Evolutionary conservation across 2,888 invertebrate species (phyloP).

Genomic region (Morpho deidamia): DNA sequence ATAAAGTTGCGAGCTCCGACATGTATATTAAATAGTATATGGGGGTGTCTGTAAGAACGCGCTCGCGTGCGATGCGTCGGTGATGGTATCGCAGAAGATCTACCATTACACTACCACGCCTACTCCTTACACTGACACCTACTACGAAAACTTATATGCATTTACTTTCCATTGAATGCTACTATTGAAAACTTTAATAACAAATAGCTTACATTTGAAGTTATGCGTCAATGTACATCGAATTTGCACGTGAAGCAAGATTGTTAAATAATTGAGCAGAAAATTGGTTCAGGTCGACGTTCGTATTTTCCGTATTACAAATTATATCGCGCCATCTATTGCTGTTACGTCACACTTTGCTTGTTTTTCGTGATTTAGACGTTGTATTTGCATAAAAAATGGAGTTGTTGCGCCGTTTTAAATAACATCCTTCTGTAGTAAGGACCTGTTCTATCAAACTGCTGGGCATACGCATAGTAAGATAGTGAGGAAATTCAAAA

Average conservation of each 20-base stretch:
- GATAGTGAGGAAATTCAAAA: too few relatives aligned
- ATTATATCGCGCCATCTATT: conserved; percentile 24
- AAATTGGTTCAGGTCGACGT: conserved; percentile 12
- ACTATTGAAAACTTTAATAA: not conserved
- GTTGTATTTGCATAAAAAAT: not conserved
- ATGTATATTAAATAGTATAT: conserved; percentile 18
- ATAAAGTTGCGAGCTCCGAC: not conserved
- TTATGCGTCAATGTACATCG: conserved; percentile 1
- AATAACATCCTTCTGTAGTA: too few relatives aligned
- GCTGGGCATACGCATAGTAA: too few relatives aligned
- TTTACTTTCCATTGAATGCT: not conserved
- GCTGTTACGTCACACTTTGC: conserved; percentile 22
- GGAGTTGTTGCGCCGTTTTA: too few relatives aligned
- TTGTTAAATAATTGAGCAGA: not conserved
- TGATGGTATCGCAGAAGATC: conserved; percentile 24
- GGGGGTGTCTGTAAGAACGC: conserved; percentile 25
- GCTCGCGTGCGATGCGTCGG: conserved; percentile 26
- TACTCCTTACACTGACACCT: conserved; percentile 16
- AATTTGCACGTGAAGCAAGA: not conserved
- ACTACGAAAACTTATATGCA: not conserved
- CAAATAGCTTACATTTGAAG: not conserved
- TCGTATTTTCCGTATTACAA: conserved; percentile 21
- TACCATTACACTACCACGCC: conserved; percentile 26
- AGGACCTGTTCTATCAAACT: too few relatives aligned
- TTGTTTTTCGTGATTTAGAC: conserved; percentile 14